A percentile compares a stretch with the other conserved stretches of the same genome.
phyloP scores from a whole-genome alignment of 2,797 vertebrate species.

The Xenops minutus region DNA sequence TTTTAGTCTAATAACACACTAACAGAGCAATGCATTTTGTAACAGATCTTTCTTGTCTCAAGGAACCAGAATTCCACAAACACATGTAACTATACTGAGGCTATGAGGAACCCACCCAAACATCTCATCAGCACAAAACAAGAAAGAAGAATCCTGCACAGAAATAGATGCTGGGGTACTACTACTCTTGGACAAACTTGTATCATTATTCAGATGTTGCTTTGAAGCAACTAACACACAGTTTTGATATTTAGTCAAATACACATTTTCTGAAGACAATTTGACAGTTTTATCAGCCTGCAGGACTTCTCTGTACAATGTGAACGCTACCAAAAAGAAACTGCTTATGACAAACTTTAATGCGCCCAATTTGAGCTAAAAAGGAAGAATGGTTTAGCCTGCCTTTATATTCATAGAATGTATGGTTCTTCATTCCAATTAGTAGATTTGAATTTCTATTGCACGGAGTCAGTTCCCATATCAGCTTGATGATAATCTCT shows the following conservation, averaged over 20 bases:
- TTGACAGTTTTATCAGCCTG: background rate
- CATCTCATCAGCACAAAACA: background rate
- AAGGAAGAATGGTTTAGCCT: background rate
- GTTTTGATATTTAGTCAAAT: background rate
- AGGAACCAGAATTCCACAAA: background rate
- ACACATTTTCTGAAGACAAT: background rate
- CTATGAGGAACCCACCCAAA: background rate
- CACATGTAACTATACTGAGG: background rate
- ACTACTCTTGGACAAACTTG: background rate
- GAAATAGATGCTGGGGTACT: accelerated
- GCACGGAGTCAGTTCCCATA: background rate
- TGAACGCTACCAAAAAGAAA: background rate
- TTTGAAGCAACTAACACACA: background rate
- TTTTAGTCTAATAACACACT: background rate
- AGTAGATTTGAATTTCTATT: background rate
- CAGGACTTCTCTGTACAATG: background rate
- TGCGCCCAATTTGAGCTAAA: background rate
- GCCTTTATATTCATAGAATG: background rate
- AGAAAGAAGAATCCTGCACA: background rate
- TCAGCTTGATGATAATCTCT: background rate
- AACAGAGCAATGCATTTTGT: background rate
- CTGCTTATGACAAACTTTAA: background rate
- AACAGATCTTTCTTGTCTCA: background rate
- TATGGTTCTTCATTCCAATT: background rate
- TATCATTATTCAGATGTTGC: background rate